These are phyloP conservation scores for Seladonia tumulorum DNA, from an alignment of 2,888 invertebrate genomes.

Conservation along the genomic window DNA sequence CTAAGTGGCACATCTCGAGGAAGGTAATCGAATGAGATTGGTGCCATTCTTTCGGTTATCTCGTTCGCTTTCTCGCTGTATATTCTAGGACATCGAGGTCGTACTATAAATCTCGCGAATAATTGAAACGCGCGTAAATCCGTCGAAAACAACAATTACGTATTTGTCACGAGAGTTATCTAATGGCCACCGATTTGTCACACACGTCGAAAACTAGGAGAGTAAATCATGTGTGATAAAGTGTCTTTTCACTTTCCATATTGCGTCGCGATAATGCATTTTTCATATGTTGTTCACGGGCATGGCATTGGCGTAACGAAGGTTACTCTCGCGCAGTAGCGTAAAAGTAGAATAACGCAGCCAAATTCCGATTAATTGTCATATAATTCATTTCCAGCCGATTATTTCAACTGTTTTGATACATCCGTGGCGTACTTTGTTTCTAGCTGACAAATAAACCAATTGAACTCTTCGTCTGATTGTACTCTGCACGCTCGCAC, in stretches of 20 bases:
- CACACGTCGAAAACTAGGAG: background rate
- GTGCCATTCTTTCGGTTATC: background rate
- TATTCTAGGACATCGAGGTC: background rate
- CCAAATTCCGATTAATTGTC: background rate
- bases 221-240: background rate
- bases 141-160: background rate
- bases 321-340: background rate
- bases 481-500: background rate
- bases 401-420: background rate
- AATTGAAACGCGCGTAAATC: background rate
- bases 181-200: background rate
- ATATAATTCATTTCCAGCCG: background rate
- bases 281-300: background rate
- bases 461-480: background rate
- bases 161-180: background rate
- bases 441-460: background rate
- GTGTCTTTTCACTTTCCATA: background rate
- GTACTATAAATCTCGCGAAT: background rate
- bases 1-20: background rate
- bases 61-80: background rate
- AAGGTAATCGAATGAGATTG: background rate
- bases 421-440: background rate
- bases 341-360: background rate
- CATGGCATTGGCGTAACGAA: background rate
- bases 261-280: background rate